Conservation (phyloP, 2,888 invertebrate genomes). For the Ochropleura plecta region DNA sequence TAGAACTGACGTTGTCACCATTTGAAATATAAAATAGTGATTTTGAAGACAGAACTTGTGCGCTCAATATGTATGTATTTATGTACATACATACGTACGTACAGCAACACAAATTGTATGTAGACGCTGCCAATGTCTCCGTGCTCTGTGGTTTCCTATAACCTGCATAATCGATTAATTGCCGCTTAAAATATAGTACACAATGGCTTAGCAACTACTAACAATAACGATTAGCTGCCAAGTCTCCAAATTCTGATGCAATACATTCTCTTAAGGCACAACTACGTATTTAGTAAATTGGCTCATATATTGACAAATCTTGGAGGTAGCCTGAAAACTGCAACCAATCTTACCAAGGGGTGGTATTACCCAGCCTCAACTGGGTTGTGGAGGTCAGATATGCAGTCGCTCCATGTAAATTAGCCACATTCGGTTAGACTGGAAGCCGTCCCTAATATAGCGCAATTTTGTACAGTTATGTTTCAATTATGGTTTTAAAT, state of each 20-base stretch:
- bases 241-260: neutral
- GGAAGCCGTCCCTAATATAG: too few species aligned
- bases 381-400: too few species aligned
- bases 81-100: neutral
- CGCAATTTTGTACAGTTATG: too few species aligned
- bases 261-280: neutral
- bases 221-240: slow-evolving; percentile 1
- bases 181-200: neutral
- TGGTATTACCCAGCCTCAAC: too few species aligned
- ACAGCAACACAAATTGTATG: neutral
- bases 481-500: too few species aligned
- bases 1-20: neutral
- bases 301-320: too few species aligned
- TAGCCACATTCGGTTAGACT: too few species aligned
- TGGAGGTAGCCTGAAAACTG: too few species aligned
- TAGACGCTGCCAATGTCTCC: neutral
- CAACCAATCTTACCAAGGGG: too few species aligned
- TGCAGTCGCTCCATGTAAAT: too few species aligned
- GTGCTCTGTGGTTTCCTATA: neutral
- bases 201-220: neutral
- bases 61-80: neutral
- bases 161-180: neutral
- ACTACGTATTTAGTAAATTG: neutral
- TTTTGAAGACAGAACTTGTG: neutral
- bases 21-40: neutral